Conservation (phyloP, 2,113 vertebrate genomes). For the Ptychochromis oligacanthus region DNA sequence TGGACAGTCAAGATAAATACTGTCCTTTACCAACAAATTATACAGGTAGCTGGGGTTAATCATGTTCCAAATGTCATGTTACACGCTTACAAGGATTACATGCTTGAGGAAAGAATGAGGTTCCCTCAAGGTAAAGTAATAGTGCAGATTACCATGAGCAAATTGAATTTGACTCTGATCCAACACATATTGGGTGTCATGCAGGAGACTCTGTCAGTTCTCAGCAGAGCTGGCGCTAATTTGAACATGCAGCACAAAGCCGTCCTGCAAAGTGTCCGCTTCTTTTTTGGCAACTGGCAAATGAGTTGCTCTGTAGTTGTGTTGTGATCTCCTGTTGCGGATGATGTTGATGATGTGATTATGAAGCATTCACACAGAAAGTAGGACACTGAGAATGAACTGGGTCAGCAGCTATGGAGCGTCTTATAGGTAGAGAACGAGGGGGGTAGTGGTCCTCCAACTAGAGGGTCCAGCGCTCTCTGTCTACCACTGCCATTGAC, state of each 20-base stretch:
- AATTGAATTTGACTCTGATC: conserved; percentile 65
- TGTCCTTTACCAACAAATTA: not conserved
- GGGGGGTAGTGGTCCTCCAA: conserved; percentile 26
- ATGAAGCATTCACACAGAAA: conserved; percentile 63
- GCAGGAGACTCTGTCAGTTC: conserved; percentile 40
- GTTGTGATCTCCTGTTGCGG: conserved; percentile 50
- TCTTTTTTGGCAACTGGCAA: conserved; percentile 43
- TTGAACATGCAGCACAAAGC: conserved; percentile 52
- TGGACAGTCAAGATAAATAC: conserved; percentile 26
- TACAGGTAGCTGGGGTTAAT: conserved; percentile 45
- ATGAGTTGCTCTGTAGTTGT: conserved; percentile 39
- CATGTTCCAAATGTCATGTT: conserved; percentile 51
- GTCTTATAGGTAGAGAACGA: conserved; percentile 29
- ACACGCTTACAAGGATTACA: conserved; percentile 56
- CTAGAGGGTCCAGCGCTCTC: conserved; percentile 14
- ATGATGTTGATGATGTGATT: conserved; percentile 58
- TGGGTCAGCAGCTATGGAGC: conserved; percentile 52
- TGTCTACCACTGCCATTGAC: conserved; percentile 56
- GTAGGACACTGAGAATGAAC: conserved; percentile 49
- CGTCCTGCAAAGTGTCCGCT: conserved; percentile 10
- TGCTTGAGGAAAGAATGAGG: conserved; percentile 63
- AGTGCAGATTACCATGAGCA: conserved; percentile 54
- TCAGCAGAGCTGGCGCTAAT: conserved; percentile 39
- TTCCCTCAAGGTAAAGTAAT: conserved; percentile 60
- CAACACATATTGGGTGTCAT: conserved; percentile 63